Percentiles rank a stretch among this genome's conserved stretches.
Evolutionary conservation across 2,797 vertebrate genomes (phyloP).

Genomic region (Gallinago stenura): DNA sequence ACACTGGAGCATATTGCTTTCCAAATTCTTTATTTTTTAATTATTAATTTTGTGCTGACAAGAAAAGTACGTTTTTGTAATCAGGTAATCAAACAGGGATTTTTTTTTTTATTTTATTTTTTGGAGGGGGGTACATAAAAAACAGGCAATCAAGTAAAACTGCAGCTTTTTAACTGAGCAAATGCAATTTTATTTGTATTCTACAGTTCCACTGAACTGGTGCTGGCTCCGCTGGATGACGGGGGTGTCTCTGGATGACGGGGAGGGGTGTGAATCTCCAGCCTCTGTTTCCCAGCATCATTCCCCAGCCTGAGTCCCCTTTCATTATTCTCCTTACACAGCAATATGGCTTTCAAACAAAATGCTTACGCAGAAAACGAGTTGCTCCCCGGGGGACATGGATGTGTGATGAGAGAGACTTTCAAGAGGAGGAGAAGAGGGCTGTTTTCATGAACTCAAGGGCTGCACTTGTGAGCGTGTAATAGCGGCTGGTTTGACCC

Average conservation of each 20-base stretch:
- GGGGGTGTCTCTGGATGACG: not conserved
- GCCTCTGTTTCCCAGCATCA: fast-evolving
- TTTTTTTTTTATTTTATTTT: not conserved
- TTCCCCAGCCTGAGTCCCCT: not conserved
- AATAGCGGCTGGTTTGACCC: not conserved
- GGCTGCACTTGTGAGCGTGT: not conserved
- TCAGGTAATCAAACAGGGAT: not conserved
- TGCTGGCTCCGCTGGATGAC: not conserved
- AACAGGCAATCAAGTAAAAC: not conserved
- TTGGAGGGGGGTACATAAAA: not conserved
- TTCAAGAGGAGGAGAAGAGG: not conserved
- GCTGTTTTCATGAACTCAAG: not conserved
- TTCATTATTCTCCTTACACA: not conserved
- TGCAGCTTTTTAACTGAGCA: not conserved
- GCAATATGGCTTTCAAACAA: not conserved
- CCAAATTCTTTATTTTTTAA: not conserved
- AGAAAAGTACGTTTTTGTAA: not conserved
- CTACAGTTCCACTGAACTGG: not conserved
- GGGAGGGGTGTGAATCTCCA: not conserved
- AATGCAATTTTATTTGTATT: not conserved
- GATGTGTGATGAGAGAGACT: not conserved
- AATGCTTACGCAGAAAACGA: not conserved
- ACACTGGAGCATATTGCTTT: fast-evolving
- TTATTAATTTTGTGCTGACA: not conserved
- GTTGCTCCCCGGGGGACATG: not conserved